phyloP scores from a whole-genome alignment of 2,888 invertebrate genomes.

The Girardia tigrina region DNA sequence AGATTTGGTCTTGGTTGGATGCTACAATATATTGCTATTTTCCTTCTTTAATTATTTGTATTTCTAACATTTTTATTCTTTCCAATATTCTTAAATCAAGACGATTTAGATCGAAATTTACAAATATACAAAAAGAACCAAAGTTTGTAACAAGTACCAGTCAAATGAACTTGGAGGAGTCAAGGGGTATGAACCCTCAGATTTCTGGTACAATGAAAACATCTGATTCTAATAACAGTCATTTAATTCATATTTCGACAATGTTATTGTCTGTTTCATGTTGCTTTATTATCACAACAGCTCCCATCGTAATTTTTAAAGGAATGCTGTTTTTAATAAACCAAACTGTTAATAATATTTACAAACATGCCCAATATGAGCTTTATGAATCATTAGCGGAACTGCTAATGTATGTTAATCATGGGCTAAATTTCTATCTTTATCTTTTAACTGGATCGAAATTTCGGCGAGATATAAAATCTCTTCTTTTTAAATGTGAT shows the following conservation, averaged over 20 bases:
- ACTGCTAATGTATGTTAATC: conserved; percentile 35
- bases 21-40: conserved; percentile 34
- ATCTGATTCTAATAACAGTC: not conserved
- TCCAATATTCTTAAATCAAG: conserved; percentile 12
- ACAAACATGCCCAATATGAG: conserved; percentile 25
- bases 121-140: not conserved
- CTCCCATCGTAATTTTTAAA: conserved; percentile 36
- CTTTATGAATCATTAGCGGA: conserved; percentile 33
- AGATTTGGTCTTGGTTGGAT: conserved; percentile 31
- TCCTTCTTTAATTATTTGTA: conserved; percentile 28
- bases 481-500: not conserved
- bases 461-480: conserved; percentile 33
- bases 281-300: conserved; percentile 34
- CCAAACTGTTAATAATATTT: not conserved
- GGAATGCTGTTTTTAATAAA: not conserved
- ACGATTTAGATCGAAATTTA: not conserved
- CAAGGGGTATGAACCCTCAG: not conserved
- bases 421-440: conserved; percentile 36
- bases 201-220: not conserved
- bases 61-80: conserved; percentile 31
- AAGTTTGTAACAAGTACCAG: not conserved
- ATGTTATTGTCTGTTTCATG: conserved; percentile 34
- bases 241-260: conserved; percentile 31
- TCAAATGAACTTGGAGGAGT: not conserved
- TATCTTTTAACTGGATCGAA: conserved; percentile 35